Evolutionary conservation across 2,797 vertebrate species (phyloP).

Genomic region (Gymnopithys bicolor): DNA sequence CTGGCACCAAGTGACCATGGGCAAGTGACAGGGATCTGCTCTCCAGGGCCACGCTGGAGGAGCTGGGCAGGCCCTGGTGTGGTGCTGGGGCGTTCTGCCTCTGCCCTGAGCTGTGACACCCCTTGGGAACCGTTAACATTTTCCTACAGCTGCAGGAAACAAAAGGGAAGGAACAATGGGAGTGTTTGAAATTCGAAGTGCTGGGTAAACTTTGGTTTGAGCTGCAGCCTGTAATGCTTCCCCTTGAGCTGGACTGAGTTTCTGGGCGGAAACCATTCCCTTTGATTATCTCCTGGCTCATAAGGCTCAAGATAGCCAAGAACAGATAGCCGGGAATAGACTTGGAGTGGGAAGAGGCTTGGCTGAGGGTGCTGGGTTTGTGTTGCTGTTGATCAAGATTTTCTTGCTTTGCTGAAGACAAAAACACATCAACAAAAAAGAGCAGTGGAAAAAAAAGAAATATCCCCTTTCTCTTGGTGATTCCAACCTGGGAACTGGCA

Average conservation of each 20-base stretch:
- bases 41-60: neutral
- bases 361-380: neutral
- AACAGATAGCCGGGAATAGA: neutral
- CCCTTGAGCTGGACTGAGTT: neutral
- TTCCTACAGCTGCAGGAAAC: neutral
- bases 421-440: neutral
- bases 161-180: neutral
- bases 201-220: neutral
- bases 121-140: neutral
- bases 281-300: neutral
- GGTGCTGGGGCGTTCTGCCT: rapidly evolving
- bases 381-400: neutral
- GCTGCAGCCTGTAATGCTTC: neutral
- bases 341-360: neutral
- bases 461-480: neutral
- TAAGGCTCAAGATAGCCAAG: neutral
- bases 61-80: neutral
- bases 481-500: neutral
- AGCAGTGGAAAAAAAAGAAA: neutral
- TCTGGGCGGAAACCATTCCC: neutral
- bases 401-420: neutral
- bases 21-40: rapidly evolving
- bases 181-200: neutral
- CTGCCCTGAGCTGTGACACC: neutral
- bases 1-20: rapidly evolving